These are phyloP conservation scores for Microcebus lehilahytsara DNA, from an alignment of 2,113 vertebrate species.

Conservation along the genomic window DNA sequence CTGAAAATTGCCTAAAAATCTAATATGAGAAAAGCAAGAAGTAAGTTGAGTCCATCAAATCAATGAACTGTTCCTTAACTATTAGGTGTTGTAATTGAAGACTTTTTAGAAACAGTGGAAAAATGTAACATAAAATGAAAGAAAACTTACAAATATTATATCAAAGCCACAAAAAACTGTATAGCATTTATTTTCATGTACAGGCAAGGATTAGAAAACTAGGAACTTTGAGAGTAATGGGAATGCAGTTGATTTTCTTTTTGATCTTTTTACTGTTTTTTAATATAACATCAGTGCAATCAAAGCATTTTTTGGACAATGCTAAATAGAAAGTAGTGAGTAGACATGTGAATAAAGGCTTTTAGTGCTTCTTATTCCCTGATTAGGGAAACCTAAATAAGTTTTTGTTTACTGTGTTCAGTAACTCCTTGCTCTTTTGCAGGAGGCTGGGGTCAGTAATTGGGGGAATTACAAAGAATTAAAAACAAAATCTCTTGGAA, in stretches of 20 bases:
- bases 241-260: not conserved
- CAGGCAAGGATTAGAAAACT: constrained; percentile 39
- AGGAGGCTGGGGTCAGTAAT: not conserved
- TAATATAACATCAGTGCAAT: not conserved
- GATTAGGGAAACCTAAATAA: not conserved
- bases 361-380: not conserved
- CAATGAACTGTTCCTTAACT: not conserved
- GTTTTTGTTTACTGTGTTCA: constrained; percentile 5
- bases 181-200: constrained; percentile 9
- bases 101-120: not conserved
- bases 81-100: constrained; percentile 36
- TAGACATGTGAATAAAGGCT: not conserved
- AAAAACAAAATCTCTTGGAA: constrained; percentile 12
- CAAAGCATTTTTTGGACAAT: not conserved
- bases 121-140: constrained; percentile 33
- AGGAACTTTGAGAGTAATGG: not conserved
- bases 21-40: not conserved
- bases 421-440: not conserved
- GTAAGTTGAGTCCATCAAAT: constrained; percentile 39
- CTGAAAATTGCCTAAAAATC: constrained; percentile 35
- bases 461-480: not conserved
- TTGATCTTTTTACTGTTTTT: constrained; percentile 1
- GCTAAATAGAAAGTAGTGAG: not conserved
- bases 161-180: not conserved
- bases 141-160: not conserved